Conservation (phyloP, 2,888 invertebrate genomes). For the Zygaena filipendulae region DNA sequence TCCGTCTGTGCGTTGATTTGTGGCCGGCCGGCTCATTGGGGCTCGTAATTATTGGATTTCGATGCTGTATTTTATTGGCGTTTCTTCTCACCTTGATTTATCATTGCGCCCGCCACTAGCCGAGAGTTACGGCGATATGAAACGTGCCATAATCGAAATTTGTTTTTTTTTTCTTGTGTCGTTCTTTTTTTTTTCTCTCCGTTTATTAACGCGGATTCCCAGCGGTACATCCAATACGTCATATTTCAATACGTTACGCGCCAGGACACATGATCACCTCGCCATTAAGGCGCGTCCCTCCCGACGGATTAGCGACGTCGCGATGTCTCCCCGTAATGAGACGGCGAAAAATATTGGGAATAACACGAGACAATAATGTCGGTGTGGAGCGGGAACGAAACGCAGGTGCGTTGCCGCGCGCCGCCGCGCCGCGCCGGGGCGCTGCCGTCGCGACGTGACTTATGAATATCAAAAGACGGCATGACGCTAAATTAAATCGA, state of each 20-base stretch:
- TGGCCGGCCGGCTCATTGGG: slow-evolving; percentile 59
- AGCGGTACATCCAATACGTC: slow-evolving; percentile 55
- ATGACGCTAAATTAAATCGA: no score
- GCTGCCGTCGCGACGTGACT: slow-evolving; percentile 25
- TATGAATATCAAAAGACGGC: neutral
- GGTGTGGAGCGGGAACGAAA: slow-evolving; percentile 33
- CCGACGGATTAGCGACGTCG: slow-evolving; percentile 59
- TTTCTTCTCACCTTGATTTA: slow-evolving; percentile 61
- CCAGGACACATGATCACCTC: slow-evolving; percentile 62
- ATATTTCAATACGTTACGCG: slow-evolving; percentile 59
- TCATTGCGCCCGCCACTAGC: slow-evolving; percentile 44
- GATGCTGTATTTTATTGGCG: slow-evolving; percentile 60
- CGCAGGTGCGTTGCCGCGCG: slow-evolving; percentile 39
- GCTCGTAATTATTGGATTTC: slow-evolving; percentile 64
- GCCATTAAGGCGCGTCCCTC: slow-evolving; percentile 58
- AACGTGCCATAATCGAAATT: slow-evolving; percentile 29
- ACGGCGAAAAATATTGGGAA: slow-evolving; percentile 61
- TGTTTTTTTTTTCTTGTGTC: slow-evolving; percentile 15
- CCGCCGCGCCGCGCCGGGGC: slow-evolving; percentile 38
- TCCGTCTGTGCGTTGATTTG: slow-evolving; percentile 56
- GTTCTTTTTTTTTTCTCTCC: slow-evolving; percentile 36
- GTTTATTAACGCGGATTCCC: slow-evolving; percentile 50
- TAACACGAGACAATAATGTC: slow-evolving; percentile 53
- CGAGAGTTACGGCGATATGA: slow-evolving; percentile 43
- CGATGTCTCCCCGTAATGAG: slow-evolving; percentile 53